phyloP scores from a whole-genome alignment of 2,113 vertebrate genomes.

The Cyanoderma ruficeps region DNA sequence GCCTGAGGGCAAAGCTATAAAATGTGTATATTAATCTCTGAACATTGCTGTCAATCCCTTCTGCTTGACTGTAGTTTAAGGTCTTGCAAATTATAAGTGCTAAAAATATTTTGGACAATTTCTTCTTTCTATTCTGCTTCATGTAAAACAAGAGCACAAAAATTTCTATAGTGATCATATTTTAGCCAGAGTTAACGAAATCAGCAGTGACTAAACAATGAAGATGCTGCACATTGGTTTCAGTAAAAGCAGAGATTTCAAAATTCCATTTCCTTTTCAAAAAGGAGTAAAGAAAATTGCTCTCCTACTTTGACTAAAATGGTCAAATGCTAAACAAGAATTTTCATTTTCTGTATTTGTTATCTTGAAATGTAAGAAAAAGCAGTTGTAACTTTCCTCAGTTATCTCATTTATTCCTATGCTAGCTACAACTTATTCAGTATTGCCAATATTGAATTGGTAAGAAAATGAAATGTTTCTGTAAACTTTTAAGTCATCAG shows the following conservation, averaged over 20 bases:
- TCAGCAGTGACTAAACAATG: constrained; percentile 36
- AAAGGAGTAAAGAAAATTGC: constrained; percentile 30
- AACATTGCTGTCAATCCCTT: constrained; percentile 19
- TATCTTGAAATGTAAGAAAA: background rate
- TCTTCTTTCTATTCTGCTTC: constrained; percentile 27
- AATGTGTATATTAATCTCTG: background rate
- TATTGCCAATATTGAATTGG: background rate
- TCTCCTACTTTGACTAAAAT: constrained; percentile 9
- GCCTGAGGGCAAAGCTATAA: background rate
- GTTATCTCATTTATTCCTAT: background rate
- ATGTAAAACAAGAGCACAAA: constrained; percentile 1
- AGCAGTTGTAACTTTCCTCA: background rate
- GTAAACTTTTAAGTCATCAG: background rate
- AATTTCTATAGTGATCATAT: background rate
- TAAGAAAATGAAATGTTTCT: background rate
- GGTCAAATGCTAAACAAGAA: background rate
- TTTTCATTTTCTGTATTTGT: background rate
- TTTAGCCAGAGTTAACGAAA: constrained; percentile 50
- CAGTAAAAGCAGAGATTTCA: constrained; percentile 46
- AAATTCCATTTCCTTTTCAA: background rate
- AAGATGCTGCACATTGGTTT: constrained; percentile 23
- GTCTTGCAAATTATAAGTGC: background rate
- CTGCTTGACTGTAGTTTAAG: constrained; percentile 28
- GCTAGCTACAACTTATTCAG: background rate
- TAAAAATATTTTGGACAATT: background rate